Evolutionary conservation across 1,140 invertebrate genomes (phyloP).

Genomic region (Sarcophaga peregrina): DNA sequence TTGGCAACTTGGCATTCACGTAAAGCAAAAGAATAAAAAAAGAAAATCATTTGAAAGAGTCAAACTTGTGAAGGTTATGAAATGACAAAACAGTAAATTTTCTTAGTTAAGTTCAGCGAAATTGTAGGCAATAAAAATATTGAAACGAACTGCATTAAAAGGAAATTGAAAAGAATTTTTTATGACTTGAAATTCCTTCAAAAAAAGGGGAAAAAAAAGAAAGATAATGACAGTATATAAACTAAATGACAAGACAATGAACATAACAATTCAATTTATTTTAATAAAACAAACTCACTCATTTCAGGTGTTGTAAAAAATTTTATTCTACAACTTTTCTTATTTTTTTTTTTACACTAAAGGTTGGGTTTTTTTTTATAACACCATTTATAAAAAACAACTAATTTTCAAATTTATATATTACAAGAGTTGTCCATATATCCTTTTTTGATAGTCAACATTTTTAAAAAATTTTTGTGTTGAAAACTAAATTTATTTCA

Average conservation of each 20-base stretch:
- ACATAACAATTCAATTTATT: constrained; percentile 31
- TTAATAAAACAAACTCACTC: too few species aligned
- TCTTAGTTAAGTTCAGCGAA: background rate
- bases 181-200: constrained; percentile 34
- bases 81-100: constrained; percentile 8
- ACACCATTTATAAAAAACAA: too few species aligned
- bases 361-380: too few species aligned
- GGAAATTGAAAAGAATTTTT: constrained; percentile 25
- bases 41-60: background rate
- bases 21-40: background rate
- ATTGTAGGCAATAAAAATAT: constrained; percentile 1
- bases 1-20: constrained; percentile 14
- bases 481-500: too few species aligned
- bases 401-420: too few species aligned
- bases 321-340: too few species aligned
- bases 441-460: too few species aligned
- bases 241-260: background rate
- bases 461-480: too few species aligned
- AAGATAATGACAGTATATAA: too few species aligned
- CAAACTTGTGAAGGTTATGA: constrained; percentile 17
- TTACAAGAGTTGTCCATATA: too few species aligned
- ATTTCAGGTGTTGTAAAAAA: too few species aligned
- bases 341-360: too few species aligned
- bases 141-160: background rate
- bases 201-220: background rate